A percentile compares a stretch with the other conserved stretches of the same genome.
Evolutionary conservation across 2,797 vertebrate species (phyloP).

Genomic region (Sebastolobus alascanus): DNA sequence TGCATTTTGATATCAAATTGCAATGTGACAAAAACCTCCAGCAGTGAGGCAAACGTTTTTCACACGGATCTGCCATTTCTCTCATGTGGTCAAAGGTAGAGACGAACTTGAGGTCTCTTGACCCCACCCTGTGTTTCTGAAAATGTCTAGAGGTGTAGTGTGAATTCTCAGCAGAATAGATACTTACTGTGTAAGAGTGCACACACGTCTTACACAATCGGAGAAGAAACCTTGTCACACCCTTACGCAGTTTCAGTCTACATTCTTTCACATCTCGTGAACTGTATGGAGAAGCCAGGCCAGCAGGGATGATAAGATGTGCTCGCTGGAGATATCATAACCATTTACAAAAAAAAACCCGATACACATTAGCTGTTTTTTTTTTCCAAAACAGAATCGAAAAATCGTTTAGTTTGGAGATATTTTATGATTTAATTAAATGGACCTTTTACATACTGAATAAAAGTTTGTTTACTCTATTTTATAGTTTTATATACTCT

Average conservation of each 20-base stretch:
- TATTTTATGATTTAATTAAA: background rate
- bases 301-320: background rate
- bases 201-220: background rate
- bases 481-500: too few species aligned
- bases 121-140: slow-evolving; percentile 29
- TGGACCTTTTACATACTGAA: background rate
- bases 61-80: background rate
- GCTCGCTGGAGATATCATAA: background rate
- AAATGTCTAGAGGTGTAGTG: slow-evolving; percentile 2
- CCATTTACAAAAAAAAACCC: background rate
- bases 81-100: slow-evolving; percentile 4
- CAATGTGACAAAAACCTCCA: background rate
- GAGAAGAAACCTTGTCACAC: slow-evolving; percentile 21
- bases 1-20: background rate
- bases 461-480: background rate
- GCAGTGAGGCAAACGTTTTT: background rate
- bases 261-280: slow-evolving; percentile 17
- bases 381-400: background rate
- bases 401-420: background rate
- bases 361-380: background rate
- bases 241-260: slow-evolving; percentile 1
- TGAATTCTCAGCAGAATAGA: slow-evolving; percentile 47
- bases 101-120: background rate
- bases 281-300: background rate
- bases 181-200: background rate